phyloP scores from a whole-genome alignment of 2,797 vertebrate genomes.

The Chlorospingus flavigularis region DNA sequence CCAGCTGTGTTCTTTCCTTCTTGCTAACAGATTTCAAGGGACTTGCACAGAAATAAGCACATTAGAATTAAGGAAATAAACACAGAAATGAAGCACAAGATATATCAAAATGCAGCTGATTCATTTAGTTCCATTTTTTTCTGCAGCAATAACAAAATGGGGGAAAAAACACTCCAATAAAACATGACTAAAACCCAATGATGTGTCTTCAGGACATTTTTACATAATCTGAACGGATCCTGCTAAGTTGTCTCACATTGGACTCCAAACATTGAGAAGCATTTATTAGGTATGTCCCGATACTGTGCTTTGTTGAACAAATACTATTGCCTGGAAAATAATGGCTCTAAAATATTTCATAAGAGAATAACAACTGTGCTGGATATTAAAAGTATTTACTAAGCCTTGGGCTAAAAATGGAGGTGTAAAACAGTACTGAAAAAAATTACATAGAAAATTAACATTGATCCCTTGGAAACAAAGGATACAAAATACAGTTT shows the following conservation, averaged over 20 bases:
- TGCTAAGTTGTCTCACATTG: not conserved
- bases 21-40: slow-evolving; percentile 6
- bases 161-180: not conserved
- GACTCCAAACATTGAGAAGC: not conserved
- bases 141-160: not conserved
- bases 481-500: not conserved
- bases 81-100: not conserved
- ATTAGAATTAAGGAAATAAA: slow-evolving; percentile 16
- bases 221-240: not conserved
- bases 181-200: not conserved
- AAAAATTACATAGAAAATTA: not conserved
- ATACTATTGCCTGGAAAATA: not conserved
- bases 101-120: not conserved
- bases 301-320: not conserved
- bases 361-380: not conserved
- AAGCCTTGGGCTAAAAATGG: not conserved
- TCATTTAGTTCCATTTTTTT: not conserved
- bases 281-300: not conserved
- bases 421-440: not conserved
- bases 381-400: not conserved
- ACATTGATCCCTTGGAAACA: not conserved
- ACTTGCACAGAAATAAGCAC: slow-evolving; percentile 14
- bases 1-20: not conserved
- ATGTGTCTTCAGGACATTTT: not conserved
- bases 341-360: not conserved